Percentiles rank a stretch among this genome's conserved stretches.
phyloP scores from a whole-genome alignment of 2,888 invertebrate genomes.

The Erebia ligea region DNA sequence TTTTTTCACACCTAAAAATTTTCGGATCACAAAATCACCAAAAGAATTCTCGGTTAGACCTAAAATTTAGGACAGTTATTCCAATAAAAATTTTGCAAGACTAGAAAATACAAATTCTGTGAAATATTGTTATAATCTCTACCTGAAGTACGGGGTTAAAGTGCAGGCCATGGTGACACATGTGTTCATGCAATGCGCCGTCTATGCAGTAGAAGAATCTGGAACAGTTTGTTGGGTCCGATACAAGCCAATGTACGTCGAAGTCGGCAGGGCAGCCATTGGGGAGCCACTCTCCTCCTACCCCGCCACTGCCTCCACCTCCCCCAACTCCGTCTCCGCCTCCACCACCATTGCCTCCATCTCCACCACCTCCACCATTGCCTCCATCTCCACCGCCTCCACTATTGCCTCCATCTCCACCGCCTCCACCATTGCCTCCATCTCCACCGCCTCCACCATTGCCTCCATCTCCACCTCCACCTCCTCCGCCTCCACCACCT shows the following conservation, averaged over 20 bases:
- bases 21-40: no score
- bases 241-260: conserved; percentile 47
- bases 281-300: background rate
- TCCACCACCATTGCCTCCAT: background rate
- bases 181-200: conserved; percentile 46
- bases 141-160: conserved; percentile 7
- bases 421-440: background rate
- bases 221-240: conserved; percentile 50
- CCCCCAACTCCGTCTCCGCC: background rate
- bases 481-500: background rate
- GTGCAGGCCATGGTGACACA: conserved; percentile 15
- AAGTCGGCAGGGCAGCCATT: conserved; percentile 51
- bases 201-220: conserved; percentile 53
- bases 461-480: background rate
- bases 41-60: no score
- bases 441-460: background rate
- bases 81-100: no score
- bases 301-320: background rate
- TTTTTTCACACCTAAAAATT: no score
- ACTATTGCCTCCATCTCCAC: background rate
- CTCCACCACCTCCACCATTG: background rate
- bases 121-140: no score
- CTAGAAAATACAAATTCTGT: no score
- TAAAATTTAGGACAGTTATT: no score
- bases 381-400: background rate